Percentiles rank a stretch among this genome's conserved stretches.
Conservation (phyloP, 2,113 vertebrate species). For the Atlantisia rogersi region DNA sequence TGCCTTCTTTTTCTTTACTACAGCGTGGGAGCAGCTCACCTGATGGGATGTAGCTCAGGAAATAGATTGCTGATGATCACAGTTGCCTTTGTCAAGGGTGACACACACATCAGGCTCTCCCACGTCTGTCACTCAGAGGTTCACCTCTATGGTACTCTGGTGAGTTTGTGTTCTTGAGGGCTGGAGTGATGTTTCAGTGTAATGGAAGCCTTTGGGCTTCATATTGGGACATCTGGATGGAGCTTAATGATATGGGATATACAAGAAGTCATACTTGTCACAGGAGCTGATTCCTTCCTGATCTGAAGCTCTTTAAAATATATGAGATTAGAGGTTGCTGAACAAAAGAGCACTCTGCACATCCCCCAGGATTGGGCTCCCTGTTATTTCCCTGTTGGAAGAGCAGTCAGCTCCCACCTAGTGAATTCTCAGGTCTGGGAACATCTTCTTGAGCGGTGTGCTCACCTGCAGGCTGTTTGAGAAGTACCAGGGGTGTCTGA, state of each 20-base stretch:
- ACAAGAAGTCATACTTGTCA: background rate
- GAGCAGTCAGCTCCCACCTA: background rate
- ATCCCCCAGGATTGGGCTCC: background rate
- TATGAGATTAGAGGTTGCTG: background rate
- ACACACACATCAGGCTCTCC: background rate
- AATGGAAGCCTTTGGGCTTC: background rate
- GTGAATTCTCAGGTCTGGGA: background rate
- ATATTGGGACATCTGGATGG: background rate
- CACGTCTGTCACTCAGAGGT: background rate
- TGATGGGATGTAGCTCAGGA: background rate
- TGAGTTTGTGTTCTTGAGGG: background rate
- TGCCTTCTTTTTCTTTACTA: background rate
- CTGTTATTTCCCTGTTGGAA: background rate
- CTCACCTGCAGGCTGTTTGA: background rate
- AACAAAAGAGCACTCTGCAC: background rate
- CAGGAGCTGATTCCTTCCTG: background rate
- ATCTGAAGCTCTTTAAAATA: background rate
- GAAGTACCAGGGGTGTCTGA: background rate
- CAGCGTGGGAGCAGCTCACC: background rate
- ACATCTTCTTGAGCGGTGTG: background rate
- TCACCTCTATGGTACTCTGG: background rate
- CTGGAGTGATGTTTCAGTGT: background rate
- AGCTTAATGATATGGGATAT: background rate
- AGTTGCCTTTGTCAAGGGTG: background rate
- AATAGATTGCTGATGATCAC: background rate